phyloP scores from a whole-genome alignment of 1,140 invertebrate species.

The Drosophila orena region DNA sequence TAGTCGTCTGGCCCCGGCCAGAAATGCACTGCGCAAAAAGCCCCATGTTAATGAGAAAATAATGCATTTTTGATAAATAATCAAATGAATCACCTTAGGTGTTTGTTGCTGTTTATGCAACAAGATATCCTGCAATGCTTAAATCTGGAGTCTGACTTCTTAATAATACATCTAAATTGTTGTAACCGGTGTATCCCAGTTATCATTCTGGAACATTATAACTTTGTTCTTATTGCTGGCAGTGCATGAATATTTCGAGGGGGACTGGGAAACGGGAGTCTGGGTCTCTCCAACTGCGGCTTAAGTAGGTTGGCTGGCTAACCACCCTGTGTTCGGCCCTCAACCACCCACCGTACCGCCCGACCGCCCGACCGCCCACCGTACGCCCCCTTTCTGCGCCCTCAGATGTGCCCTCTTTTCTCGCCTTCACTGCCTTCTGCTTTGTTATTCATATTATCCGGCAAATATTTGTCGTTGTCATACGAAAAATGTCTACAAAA shows the following conservation, averaged over 20 bases:
- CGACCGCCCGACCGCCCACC: constrained; percentile 6
- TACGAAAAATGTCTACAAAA: constrained; percentile 78
- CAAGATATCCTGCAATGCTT: no score
- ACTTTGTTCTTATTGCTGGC: background rate
- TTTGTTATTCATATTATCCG: constrained; percentile 83
- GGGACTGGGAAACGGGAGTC: constrained; percentile 23
- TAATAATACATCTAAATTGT: no score
- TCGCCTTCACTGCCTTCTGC: constrained; percentile 47
- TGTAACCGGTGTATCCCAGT: background rate
- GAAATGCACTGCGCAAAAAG: constrained; percentile 9
- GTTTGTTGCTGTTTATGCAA: no score
- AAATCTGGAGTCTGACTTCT: no score
- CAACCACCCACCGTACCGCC: constrained; percentile 36
- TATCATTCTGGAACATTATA: background rate
- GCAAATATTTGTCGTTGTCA: constrained; percentile 83
- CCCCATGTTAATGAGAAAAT: no score
- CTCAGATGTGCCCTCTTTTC: constrained; percentile 38
- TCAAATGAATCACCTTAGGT: no score
- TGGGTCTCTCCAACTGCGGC: constrained; percentile 47
- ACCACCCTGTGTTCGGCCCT: constrained; percentile 38
- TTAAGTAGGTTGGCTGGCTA: constrained; percentile 56
- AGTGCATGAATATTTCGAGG: background rate
- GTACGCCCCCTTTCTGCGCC: constrained; percentile 13
- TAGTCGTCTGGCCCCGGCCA: constrained; percentile 49
- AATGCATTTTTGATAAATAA: background rate